These are phyloP conservation scores for Neostethus bicornis DNA, from an alignment of 2,797 vertebrate genomes.

Conservation along the genomic window DNA sequence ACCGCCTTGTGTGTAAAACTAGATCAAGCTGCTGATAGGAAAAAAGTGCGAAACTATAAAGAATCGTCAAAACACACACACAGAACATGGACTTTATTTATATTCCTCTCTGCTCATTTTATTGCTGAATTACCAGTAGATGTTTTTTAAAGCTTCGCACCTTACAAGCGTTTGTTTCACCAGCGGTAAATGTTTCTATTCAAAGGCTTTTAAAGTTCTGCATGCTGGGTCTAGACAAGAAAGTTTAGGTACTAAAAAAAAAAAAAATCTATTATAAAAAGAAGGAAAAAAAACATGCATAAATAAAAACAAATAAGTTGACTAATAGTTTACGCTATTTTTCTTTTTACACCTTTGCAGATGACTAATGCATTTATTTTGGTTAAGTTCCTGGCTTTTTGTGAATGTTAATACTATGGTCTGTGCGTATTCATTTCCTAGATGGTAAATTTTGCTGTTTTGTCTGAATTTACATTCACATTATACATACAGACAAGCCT, in stretches of 20 bases:
- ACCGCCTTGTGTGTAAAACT: slow-evolving; percentile 46
- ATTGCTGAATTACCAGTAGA: slow-evolving; percentile 74
- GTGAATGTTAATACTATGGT: neutral
- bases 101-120: slow-evolving; percentile 50
- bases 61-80: slow-evolving; percentile 51
- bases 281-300: slow-evolving; percentile 23
- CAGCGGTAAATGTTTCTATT: slow-evolving; percentile 59
- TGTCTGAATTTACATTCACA: neutral
- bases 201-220: slow-evolving; percentile 68
- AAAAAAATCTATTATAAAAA: too few relatives aligned
- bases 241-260: slow-evolving; percentile 57
- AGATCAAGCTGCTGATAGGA: slow-evolving; percentile 53
- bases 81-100: slow-evolving; percentile 58
- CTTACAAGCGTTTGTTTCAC: slow-evolving; percentile 67
- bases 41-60: slow-evolving; percentile 28
- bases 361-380: neutral
- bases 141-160: slow-evolving; percentile 67
- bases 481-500: neutral
- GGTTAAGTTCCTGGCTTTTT: neutral
- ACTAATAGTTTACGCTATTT: too few relatives aligned
- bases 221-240: slow-evolving; percentile 61
- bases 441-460: neutral
- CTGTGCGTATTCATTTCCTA: too few relatives aligned
- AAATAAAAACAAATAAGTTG: too few relatives aligned
- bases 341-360: neutral